Percentiles rank a stretch among this genome's conserved stretches.
phyloP scores from a whole-genome alignment of 2,888 invertebrate genomes.

The Laothoe populi region DNA sequence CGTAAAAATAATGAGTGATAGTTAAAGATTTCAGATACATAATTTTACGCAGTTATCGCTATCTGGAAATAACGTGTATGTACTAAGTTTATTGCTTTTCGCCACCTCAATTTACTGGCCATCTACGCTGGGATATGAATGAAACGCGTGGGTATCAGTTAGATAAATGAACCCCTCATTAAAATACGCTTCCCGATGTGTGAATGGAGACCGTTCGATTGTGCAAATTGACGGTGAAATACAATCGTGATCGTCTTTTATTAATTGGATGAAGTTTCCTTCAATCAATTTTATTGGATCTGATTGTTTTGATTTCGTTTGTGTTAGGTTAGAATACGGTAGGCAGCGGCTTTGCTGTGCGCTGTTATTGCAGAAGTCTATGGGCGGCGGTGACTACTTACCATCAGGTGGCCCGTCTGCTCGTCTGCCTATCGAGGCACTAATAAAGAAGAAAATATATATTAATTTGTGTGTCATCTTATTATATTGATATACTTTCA shows the following conservation, averaged over 20 bases:
- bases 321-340: background rate
- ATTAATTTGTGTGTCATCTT: too few species aligned
- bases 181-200: conserved; percentile 16
- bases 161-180: conserved; percentile 18
- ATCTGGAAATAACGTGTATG: conserved; percentile 26
- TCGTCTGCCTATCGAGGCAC: too few species aligned
- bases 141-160: conserved; percentile 6
- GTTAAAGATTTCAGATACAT: background rate
- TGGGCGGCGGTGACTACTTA: too few species aligned
- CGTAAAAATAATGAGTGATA: conserved; percentile 21
- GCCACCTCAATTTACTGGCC: conserved; percentile 29
- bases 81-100: conserved; percentile 20
- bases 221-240: conserved; percentile 18
- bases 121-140: conserved; percentile 9
- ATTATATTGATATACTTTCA: too few species aligned
- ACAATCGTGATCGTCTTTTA: conserved; percentile 1
- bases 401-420: too few species aligned
- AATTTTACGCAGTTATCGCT: conserved; percentile 19
- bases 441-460: too few species aligned
- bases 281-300: background rate
- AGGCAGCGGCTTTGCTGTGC: too few species aligned
- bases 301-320: background rate
- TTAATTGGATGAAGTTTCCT: conserved; percentile 13
- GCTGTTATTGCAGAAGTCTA: too few species aligned
- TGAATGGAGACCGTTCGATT: conserved; percentile 14